Evolutionary conservation across 37 sponge, comb jelly and placozoan genomes (phyloP).

Genomic region (Amphimedon queenslandica): DNA sequence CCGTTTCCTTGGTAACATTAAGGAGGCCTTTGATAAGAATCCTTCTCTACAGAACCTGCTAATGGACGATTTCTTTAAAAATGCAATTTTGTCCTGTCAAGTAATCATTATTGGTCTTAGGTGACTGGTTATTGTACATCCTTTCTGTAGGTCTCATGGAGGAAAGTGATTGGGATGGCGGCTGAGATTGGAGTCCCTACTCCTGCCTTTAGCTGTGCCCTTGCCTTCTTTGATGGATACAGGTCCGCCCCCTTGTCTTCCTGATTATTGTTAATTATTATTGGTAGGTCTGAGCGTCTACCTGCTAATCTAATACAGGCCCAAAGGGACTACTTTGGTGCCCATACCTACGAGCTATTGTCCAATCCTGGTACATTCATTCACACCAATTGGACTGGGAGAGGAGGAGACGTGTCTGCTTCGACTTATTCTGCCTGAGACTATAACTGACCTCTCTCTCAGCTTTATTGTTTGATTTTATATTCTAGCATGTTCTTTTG

Average conservation of each 20-base stretch:
- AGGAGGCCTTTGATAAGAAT: slow-evolving; percentile 94
- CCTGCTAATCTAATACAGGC: slow-evolving; percentile 98
- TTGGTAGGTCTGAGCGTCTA: slow-evolving; percentile 66
- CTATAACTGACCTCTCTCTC: no score
- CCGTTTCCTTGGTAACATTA: slow-evolving; percentile 95
- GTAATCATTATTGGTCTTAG: slow-evolving; percentile 8
- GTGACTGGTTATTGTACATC: no score
- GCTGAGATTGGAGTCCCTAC: slow-evolving; percentile 87
- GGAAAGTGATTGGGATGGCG: slow-evolving; percentile 78
- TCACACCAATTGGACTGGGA: slow-evolving; percentile 97
- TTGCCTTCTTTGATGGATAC: slow-evolving; percentile 99
- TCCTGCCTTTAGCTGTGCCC: slow-evolving; percentile 92
- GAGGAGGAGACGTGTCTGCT: slow-evolving; percentile 78
- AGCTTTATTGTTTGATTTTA: no score
- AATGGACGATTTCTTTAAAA: slow-evolving; percentile 93
- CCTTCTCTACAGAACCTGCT: slow-evolving; percentile 73
- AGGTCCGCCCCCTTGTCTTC: slow-evolving; percentile 33
- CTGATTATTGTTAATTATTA: no score
- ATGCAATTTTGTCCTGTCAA: slow-evolving; percentile 70
- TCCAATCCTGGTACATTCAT: slow-evolving; percentile 79
- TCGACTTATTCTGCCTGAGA: slow-evolving; percentile 70
- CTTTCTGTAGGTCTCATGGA: slow-evolving; percentile 91
- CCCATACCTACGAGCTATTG: slow-evolving; percentile 96
- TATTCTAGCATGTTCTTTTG: no score
- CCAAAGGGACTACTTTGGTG: slow-evolving; percentile 99